Conservation (phyloP, 2,888 invertebrate genomes). For the Eledone cirrhosa region DNA sequence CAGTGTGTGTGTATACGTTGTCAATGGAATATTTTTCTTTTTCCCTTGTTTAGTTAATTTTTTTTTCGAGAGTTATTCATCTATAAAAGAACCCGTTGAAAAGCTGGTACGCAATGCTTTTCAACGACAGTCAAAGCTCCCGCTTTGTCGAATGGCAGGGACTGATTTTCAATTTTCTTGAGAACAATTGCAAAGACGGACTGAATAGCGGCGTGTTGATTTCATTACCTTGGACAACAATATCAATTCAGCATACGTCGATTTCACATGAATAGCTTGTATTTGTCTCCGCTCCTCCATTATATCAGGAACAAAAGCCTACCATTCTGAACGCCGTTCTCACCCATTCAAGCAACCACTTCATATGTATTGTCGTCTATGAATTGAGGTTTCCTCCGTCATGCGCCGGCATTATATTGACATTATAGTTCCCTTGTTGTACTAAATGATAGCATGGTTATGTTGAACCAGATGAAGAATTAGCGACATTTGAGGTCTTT, state of each 20-base stretch:
- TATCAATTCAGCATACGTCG: conserved; percentile 26
- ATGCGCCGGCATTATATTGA: conserved; percentile 20
- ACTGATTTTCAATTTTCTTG: conserved; percentile 23
- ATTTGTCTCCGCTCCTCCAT: conserved; percentile 22
- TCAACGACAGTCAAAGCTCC: conserved; percentile 25
- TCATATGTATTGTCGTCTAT: conserved; percentile 19
- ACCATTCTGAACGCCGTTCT: conserved; percentile 11
- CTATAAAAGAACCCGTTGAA: conserved; percentile 15
- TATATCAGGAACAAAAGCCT: conserved; percentile 18
- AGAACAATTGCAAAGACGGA: background rate
- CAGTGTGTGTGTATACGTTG: background rate
- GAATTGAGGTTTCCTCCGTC: conserved; percentile 27
- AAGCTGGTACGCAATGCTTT: conserved; percentile 19
- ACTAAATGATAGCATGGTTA: conserved; percentile 20
- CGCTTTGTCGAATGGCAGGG: background rate
- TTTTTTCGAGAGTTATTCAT: background rate
- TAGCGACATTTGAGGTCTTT: conserved; percentile 24
- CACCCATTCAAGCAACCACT: conserved; percentile 17
- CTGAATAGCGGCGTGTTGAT: conserved; percentile 25
- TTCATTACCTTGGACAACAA: conserved; percentile 26
- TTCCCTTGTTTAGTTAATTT: background rate
- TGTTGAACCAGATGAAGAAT: conserved; percentile 25
- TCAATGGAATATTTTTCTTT: background rate
- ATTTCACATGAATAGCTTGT: conserved; percentile 25
- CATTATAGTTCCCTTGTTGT: conserved; percentile 27